A percentile compares a stretch with the other conserved stretches of the same genome.
phyloP scores from a whole-genome alignment of 2,888 invertebrate species.

The Chloroclysta siterata region DNA sequence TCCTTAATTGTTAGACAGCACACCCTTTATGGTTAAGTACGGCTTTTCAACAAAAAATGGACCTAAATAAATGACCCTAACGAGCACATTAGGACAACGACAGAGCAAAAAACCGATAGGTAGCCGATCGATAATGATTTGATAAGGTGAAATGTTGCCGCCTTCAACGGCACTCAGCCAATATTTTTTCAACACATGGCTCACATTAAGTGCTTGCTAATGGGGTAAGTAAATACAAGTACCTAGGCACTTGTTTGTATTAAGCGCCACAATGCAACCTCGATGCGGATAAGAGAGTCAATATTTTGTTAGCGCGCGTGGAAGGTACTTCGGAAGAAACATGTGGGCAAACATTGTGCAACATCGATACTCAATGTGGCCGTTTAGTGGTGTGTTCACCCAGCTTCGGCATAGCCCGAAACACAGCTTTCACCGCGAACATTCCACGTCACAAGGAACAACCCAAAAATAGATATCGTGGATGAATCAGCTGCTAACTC shows the following conservation, averaged over 20 bases:
- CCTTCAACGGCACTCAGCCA: slow-evolving; percentile 61
- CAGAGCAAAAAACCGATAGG: slow-evolving; percentile 65
- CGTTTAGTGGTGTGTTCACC: slow-evolving; percentile 67
- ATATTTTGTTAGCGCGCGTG: slow-evolving; percentile 82
- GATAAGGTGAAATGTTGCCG: slow-evolving; percentile 66
- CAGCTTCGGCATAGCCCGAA: slow-evolving; percentile 60
- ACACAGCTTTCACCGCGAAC: slow-evolving; percentile 65
- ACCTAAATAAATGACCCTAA: slow-evolving; percentile 76
- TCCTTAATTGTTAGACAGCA: slow-evolving; percentile 77
- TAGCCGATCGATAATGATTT: slow-evolving; percentile 67
- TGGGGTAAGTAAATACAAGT: slow-evolving; percentile 75
- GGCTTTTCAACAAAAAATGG: slow-evolving; percentile 72
- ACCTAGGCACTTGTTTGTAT: slow-evolving; percentile 66
- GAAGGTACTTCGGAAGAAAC: slow-evolving; percentile 59
- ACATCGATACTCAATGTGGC: slow-evolving; percentile 53
- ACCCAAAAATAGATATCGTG: slow-evolving; percentile 69
- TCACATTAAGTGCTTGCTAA: slow-evolving; percentile 74
- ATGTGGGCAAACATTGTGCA: slow-evolving; percentile 83
- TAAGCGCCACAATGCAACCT: slow-evolving; percentile 71
- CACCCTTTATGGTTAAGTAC: slow-evolving; percentile 74
- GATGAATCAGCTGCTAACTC: slow-evolving; percentile 75
- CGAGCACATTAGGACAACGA: slow-evolving; percentile 57
- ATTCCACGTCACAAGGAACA: slow-evolving; percentile 51
- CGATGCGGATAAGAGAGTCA: slow-evolving; percentile 79
- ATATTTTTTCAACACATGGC: slow-evolving; percentile 73